Evolutionary conservation across 2,888 invertebrate genomes (phyloP), one percentile per base, ranked within the genome.

Genomic region (Capitulum mitella): DNA sequence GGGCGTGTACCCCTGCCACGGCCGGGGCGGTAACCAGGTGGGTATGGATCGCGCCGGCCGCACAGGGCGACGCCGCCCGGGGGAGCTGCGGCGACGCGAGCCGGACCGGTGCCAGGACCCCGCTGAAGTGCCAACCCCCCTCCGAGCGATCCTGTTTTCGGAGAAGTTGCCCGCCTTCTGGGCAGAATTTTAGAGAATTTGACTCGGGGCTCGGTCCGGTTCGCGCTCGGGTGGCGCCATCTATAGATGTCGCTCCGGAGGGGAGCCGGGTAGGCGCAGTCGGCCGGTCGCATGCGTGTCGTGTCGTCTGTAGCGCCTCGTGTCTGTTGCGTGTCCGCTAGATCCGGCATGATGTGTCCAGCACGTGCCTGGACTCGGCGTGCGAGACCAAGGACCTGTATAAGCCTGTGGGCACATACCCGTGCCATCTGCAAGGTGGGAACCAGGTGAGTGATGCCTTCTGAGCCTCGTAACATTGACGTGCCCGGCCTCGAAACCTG

Each of bases 21-120:
- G 92, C 85, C 97, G 98, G 89, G 98, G 98, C 86, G 99, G 98
- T 88, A 98, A 99, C 89, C 98, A 99, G 97, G 98, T 98, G 22
- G 19, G 51, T 22, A n/a, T n/a, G n/a, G n/a, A n/a, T n/a, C n/a
- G n/a, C n/a, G n/a, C n/a, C n/a, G n/a, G n/a, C n/a, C n/a, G n/a
- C n/a, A n/a, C n/a, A n/a, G n/a, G n/a, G n/a, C n/a, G n/a, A n/a
- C n/a, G n/a, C n/a, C n/a, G n/a, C n/a, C n/a, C n/a, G n/a, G n/a
- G n/a, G n/a, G n/a, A n/a, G n/a, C n/a, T n/a, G n/a, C n/a, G n/a
- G n/a, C n/a, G n/a, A n/a, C n/a, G n/a, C n/a, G n/a, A n/a, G n/a
- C n/a, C n/a, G n/a, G n/a, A n/a, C n/a, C n/a, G n/a, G n/a, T n/a
- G n/a, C n/a, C n/a, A n/a, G n/a, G n/a, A n/a, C n/a, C n/a, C n/a